Evolutionary conservation across 1,140 invertebrate genomes (phyloP).

Genomic region (Listronotus bonariensis): DNA sequence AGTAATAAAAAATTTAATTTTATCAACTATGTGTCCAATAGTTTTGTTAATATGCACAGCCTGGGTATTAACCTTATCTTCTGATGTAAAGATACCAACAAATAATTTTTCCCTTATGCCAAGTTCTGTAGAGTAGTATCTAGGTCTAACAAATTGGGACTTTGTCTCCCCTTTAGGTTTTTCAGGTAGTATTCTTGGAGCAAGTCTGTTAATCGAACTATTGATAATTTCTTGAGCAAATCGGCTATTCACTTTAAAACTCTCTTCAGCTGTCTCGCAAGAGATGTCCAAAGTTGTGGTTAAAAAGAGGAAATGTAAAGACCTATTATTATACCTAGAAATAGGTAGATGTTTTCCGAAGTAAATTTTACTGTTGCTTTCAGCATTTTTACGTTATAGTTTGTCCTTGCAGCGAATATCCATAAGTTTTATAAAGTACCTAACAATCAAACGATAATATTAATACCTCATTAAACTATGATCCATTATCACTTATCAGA

Average conservation of each 20-base stretch:
- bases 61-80: slow-evolving; percentile 69
- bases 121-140: slow-evolving; percentile 91
- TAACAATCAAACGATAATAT: no score
- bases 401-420: background rate
- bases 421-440: no score
- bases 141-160: slow-evolving; percentile 68
- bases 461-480: no score
- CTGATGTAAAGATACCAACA: slow-evolving; percentile 78
- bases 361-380: slow-evolving; percentile 36
- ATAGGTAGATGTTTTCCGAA: slow-evolving; percentile 44
- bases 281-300: slow-evolving; percentile 29
- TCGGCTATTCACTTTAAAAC: slow-evolving; percentile 21
- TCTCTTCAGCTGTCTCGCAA: slow-evolving; percentile 25
- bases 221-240: slow-evolving; percentile 40
- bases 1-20: slow-evolving; percentile 76
- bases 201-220: slow-evolving; percentile 34
- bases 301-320: slow-evolving; percentile 45
- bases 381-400: slow-evolving; percentile 25
- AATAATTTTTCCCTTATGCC: slow-evolving; percentile 90
- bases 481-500: no score
- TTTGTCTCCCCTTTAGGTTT: slow-evolving; percentile 39
- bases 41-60: slow-evolving; percentile 82
- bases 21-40: slow-evolving; percentile 75
- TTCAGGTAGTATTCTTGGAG: slow-evolving; percentile 32
- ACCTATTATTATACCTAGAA: slow-evolving; percentile 47